These are phyloP conservation scores for Caenorhabditis briggsae DNA, from an alignment of 1,140 invertebrate species.

Conservation along the genomic window DNA sequence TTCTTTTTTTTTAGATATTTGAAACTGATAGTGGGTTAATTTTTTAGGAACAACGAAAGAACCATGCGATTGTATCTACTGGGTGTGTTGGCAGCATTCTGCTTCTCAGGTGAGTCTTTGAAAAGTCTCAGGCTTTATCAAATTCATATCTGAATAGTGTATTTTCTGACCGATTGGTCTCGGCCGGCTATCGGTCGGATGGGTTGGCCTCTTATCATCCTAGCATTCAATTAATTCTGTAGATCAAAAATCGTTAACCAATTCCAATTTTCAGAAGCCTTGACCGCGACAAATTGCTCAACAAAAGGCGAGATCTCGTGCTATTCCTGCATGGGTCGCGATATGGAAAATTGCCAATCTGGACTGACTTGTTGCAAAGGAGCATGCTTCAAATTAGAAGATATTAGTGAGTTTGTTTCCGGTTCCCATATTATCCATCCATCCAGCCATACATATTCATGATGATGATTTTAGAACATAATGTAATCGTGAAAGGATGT, in stretches of 20 bases:
- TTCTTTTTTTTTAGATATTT: not conserved
- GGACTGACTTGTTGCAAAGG: constrained; percentile 67
- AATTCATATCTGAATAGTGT: too few species aligned
- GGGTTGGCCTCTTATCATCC: too few species aligned
- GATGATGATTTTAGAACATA: constrained; percentile 59
- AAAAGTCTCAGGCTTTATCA: not conserved
- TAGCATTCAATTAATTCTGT: too few species aligned
- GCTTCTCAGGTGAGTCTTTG: not conserved
- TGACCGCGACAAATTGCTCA: not conserved
- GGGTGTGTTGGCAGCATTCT: not conserved
- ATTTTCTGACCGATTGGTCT: too few species aligned
- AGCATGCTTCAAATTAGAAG: constrained; percentile 68
- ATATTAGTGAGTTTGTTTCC: constrained; percentile 55
- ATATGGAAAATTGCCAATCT: constrained; percentile 63
- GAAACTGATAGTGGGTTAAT: too few species aligned
- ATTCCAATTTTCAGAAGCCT: not conserved
- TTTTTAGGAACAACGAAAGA: not conserved
- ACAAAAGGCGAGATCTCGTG: constrained; percentile 50
- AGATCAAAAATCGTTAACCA: not conserved
- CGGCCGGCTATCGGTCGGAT: too few species aligned
- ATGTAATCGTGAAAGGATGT: constrained; percentile 68
- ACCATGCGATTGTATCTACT: not conserved
- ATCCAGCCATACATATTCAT: not conserved
- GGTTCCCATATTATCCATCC: not conserved
- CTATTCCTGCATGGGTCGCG: constrained; percentile 68